These are phyloP conservation scores for Hemiprocne comata DNA, from an alignment of 2,113 vertebrate species.

Conservation along the genomic window DNA sequence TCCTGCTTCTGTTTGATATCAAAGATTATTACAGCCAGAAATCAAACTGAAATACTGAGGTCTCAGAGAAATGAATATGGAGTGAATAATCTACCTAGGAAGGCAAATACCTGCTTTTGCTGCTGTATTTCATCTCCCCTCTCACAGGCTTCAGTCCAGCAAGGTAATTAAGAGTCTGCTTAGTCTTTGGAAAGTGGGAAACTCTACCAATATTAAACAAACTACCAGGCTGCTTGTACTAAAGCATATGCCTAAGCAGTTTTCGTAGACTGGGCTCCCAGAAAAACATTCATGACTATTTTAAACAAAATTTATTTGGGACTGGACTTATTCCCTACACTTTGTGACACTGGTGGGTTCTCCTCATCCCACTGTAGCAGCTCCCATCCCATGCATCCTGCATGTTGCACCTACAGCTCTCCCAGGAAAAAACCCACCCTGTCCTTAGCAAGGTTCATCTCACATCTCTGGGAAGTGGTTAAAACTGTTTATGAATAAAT, in stretches of 20 bases:
- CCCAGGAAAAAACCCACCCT: neutral
- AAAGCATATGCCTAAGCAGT: neutral
- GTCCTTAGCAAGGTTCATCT: slow-evolving; percentile 47
- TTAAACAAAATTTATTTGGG: neutral
- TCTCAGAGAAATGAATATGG: neutral
- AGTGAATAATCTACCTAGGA: neutral
- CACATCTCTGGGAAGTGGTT: neutral
- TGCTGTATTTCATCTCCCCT: neutral
- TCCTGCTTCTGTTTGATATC: neutral
- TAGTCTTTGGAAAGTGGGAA: neutral
- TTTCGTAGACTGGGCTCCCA: neutral
- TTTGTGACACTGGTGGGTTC: neutral
- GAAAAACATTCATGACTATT: neutral
- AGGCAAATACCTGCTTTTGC: neutral
- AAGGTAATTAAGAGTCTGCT: neutral
- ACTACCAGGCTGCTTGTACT: neutral
- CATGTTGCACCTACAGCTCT: neutral
- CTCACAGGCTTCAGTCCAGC: neutral
- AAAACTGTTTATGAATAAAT: slow-evolving; percentile 27
- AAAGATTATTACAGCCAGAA: neutral
- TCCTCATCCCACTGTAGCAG: neutral
- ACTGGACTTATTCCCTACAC: neutral
- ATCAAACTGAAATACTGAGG: neutral
- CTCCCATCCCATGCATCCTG: neutral
- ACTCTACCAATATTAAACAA: neutral